Base-by-base conservation (phyloP, 2,113 vertebrate species). In the Anas platyrhynchos region DNA sequence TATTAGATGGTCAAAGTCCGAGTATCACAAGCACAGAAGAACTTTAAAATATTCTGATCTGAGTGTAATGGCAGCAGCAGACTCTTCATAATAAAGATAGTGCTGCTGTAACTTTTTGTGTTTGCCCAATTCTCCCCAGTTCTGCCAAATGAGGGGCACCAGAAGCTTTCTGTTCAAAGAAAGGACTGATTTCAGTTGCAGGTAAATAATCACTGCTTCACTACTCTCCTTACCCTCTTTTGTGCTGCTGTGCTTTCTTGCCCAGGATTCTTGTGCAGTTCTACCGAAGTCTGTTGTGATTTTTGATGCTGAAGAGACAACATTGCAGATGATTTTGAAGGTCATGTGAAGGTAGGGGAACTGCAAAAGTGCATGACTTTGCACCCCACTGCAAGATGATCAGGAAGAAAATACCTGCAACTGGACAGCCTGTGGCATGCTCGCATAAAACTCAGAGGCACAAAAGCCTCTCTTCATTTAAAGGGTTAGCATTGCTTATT, bases 361-460 rank as follows among this genome's bases (percentile, higher is more conserved):
- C 62, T 38, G 18, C 94, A 86, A 73, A 94, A 31, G 84, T 96
- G 88, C 92, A 71, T 38, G 95, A 63, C 16, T 74, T 94, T 75
- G 69, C 79, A 94, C 86, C 67, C 89, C 91, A 52, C 63, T 88
- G 86, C 93, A 96, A 95, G 84, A 69, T 94, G 94, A 94, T 78
- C 75, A 83, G 86, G 75, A 97, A 93, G 89, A 93, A 97, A 97
- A 96, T 74, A 69, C 73, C 88, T 96, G 81, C 80, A 95, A 89
- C 88, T 74, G 38, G 94, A 91, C 63, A 95, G 82, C 56, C 76
- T 89, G 58, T 89, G 76, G 83, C 83, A 83, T 95, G 94, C 72
- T 93, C 86, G 76, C 91, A 16, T 56, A 97, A 96, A 86, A 73
- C 76, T 97, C 78, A 55, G 0, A 41, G 85, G 69, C 85, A 90